These are phyloP conservation scores for Napeogenes sylphis DNA, from an alignment of 2,888 invertebrate genomes.

Conservation along the genomic window DNA sequence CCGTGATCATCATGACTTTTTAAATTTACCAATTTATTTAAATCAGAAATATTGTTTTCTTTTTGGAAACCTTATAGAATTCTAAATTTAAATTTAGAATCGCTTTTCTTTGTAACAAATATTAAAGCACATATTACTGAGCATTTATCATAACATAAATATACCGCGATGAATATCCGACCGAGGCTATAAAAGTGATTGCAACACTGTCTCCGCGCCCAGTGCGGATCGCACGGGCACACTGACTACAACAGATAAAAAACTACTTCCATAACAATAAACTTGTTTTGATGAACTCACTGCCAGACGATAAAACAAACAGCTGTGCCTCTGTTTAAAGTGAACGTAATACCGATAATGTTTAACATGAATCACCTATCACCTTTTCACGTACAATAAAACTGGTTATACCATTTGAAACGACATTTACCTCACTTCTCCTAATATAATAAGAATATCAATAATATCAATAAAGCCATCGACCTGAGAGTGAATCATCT, in stretches of 20 bases:
- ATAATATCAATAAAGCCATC: conserved; percentile 13
- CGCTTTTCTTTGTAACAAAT: no score
- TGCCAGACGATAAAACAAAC: neutral
- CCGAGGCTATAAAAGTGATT: conserved; percentile 58
- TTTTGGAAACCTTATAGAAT: no score
- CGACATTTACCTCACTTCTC: conserved; percentile 11
- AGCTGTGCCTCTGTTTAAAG: neutral
- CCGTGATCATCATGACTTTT: conserved; percentile 14
- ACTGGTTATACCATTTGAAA: conserved; percentile 11
- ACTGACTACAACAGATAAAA: conserved; percentile 47
- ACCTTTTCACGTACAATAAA: neutral
- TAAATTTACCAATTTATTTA: no score
- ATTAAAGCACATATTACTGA: conserved; percentile 36
- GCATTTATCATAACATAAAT: conserved; percentile 36
- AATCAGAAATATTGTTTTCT: no score
- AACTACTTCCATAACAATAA: conserved; percentile 6
- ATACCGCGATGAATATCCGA: conserved; percentile 29
- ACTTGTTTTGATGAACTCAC: neutral
- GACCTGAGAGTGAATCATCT: conserved; percentile 29
- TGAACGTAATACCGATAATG: neutral
- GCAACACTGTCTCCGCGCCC: conserved; percentile 43
- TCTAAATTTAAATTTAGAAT: no score
- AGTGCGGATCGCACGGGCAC: conserved; percentile 74
- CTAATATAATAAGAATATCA: conserved; percentile 7
- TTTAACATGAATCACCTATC: neutral